Evolutionary conservation across 2,113 vertebrate genomes (phyloP).

Genomic region (Nansenia antarctica): DNA sequence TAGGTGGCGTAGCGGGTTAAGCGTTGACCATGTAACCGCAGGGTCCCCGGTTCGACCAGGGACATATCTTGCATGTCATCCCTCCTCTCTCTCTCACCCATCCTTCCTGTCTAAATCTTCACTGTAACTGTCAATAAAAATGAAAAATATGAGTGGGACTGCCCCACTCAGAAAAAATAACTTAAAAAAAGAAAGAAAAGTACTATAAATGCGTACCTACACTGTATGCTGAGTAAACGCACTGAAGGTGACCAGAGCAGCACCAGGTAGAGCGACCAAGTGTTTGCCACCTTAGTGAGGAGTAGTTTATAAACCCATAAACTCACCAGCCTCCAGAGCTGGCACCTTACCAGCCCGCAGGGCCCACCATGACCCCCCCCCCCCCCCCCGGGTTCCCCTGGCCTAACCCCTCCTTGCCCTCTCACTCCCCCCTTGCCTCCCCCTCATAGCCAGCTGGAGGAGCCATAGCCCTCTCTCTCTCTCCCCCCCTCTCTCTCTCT

Average conservation of each 20-base stretch:
- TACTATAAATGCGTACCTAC: too few relatives aligned
- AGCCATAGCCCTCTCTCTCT: conserved; percentile 7
- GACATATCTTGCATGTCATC: too few relatives aligned
- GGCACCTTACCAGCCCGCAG: conserved; percentile 62
- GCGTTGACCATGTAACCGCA: too few relatives aligned
- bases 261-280: conserved; percentile 3
- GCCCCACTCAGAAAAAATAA: too few relatives aligned
- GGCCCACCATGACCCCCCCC: conserved; percentile 37
- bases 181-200: too few relatives aligned
- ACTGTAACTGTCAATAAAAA: too few relatives aligned
- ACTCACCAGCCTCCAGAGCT: conserved; percentile 74
- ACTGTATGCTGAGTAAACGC: not conserved
- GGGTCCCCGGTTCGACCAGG: too few relatives aligned
- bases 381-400: conserved; percentile 2
- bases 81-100: too few relatives aligned
- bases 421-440: conserved; percentile 40
- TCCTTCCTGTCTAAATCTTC: too few relatives aligned
- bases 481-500: conserved; percentile 7
- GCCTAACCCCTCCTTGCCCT: conserved; percentile 10
- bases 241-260: not conserved
- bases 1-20: too few relatives aligned
- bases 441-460: too few relatives aligned
- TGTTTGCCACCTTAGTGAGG: conserved; percentile 50
- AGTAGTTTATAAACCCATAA: conserved; percentile 43
- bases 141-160: too few relatives aligned